A percentile compares a stretch with the other conserved stretches of the same genome.
Evolutionary conservation across 2,797 vertebrate genomes (phyloP).

Genomic region (Acanthurus lineatus): DNA sequence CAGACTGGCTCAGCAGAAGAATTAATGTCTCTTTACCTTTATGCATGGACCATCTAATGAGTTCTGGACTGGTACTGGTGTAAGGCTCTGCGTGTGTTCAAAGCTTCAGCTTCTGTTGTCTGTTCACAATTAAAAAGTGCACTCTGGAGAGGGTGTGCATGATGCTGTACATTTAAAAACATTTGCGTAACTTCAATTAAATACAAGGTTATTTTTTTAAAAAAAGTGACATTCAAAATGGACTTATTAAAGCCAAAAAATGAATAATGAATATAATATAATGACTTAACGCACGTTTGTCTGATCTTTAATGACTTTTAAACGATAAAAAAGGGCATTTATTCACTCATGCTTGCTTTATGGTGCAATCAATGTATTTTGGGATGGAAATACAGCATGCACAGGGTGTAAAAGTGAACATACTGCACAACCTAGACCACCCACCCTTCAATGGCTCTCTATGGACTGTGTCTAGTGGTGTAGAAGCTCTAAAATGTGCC

Average conservation of each 20-base stretch:
- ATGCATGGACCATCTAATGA: constrained; percentile 62
- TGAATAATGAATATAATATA: not conserved
- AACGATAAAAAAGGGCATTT: not conserved
- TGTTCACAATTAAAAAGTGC: constrained; percentile 23
- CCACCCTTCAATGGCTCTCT: not conserved
- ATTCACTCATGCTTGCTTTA: not conserved
- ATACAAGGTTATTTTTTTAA: constrained; percentile 2
- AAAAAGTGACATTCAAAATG: not conserved
- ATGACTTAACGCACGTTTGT: not conserved
- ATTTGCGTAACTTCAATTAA: constrained; percentile 13
- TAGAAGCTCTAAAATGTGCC: constrained; percentile 25
- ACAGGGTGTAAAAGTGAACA: not conserved
- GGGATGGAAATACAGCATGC: not conserved
- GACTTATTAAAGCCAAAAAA: not conserved
- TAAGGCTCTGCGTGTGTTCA: constrained; percentile 17
- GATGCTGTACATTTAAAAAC: not conserved
- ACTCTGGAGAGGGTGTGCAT: constrained; percentile 2
- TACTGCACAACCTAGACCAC: not conserved
- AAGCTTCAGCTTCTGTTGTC: constrained; percentile 18
- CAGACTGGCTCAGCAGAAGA: constrained; percentile 37
- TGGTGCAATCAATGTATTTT: not conserved
- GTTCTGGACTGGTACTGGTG: constrained; percentile 40
- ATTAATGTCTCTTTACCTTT: constrained; percentile 49
- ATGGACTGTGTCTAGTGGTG: constrained; percentile 17
- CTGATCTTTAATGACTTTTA: not conserved